These are phyloP conservation scores for Aurelia aurita DNA, from an alignment of 30 jellyfish, hydroid and myxozoan species.

Conservation along the genomic window DNA sequence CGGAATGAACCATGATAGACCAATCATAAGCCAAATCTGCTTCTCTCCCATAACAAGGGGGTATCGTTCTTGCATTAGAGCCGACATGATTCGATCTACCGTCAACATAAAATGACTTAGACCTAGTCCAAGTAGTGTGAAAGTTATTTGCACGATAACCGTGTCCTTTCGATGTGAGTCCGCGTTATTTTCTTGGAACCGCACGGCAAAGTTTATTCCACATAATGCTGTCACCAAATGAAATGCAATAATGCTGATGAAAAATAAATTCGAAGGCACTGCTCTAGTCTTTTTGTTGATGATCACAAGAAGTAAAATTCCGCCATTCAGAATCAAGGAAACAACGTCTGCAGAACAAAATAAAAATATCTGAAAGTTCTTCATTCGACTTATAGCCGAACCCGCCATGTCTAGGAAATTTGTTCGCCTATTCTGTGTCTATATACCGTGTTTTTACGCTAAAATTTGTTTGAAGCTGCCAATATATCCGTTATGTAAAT, in stretches of 20 bases:
- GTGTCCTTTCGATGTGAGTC: slow-evolving; percentile 71
- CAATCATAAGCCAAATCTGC: slow-evolving; percentile 68
- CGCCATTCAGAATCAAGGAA: slow-evolving; percentile 55
- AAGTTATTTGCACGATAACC: slow-evolving; percentile 76
- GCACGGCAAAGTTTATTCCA: slow-evolving; percentile 53
- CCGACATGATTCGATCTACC: slow-evolving; percentile 58
- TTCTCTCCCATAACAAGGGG: slow-evolving; percentile 29
- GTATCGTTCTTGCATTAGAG: slow-evolving; percentile 31
- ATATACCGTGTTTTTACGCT: too few species aligned
- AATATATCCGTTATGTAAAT: too few species aligned
- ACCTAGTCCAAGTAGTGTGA: slow-evolving; percentile 68
- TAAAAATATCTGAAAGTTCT: slow-evolving; percentile 62
- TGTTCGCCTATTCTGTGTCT: too few species aligned
- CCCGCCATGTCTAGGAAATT: slow-evolving; percentile 39
- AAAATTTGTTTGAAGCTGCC: too few species aligned
- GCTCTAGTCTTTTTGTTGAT: slow-evolving; percentile 43
- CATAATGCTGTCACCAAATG: slow-evolving; percentile 67
- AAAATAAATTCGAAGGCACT: slow-evolving; percentile 40
- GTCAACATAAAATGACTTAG: slow-evolving; percentile 70
- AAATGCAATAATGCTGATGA: slow-evolving; percentile 48
- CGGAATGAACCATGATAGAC: slow-evolving; percentile 72
- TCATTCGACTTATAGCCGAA: slow-evolving; percentile 66
- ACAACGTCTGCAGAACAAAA: slow-evolving; percentile 63
- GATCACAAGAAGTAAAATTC: slow-evolving; percentile 35
- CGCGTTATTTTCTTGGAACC: slow-evolving; percentile 52